These are phyloP conservation scores for Bos javanicus DNA, from an alignment of 2,113 vertebrate species.

Conservation along the genomic window DNA sequence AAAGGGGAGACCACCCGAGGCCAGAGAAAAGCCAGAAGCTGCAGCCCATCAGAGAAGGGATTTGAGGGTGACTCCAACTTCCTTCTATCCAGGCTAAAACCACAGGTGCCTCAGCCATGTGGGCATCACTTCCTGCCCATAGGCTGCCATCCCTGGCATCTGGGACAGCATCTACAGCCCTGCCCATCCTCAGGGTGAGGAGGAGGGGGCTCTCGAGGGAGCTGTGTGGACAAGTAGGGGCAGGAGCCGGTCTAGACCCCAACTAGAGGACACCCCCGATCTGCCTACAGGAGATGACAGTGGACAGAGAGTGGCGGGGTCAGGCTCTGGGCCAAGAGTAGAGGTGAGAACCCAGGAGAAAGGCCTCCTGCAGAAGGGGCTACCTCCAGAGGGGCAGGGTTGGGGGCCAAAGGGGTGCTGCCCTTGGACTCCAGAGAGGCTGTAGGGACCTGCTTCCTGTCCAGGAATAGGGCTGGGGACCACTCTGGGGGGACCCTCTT, in stretches of 20 bases:
- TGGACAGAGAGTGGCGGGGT: neutral
- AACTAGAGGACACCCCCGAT: neutral
- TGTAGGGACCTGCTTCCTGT: neutral
- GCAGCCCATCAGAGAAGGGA: neutral
- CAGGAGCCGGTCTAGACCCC: neutral
- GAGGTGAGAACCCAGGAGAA: neutral
- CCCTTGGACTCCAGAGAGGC: neutral
- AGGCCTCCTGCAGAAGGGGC: neutral
- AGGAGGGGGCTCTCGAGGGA: neutral
- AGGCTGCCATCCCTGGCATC: neutral
- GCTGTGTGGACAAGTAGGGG: neutral
- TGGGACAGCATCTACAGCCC: neutral
- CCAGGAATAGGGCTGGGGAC: neutral
- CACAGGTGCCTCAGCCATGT: accelerated
- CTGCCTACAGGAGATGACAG: neutral
- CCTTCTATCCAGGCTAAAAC: neutral
- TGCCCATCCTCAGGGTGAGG: neutral
- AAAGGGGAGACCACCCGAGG: neutral
- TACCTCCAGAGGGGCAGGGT: neutral
- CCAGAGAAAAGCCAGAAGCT: neutral
- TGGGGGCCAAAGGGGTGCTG: neutral
- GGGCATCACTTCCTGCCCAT: neutral
- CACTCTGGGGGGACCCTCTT: neutral
- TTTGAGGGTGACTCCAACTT: neutral
- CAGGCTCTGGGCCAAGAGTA: neutral